Evolutionary conservation across 2,113 vertebrate genomes (phyloP).

Genomic region (Illadopsis cleaveri): DNA sequence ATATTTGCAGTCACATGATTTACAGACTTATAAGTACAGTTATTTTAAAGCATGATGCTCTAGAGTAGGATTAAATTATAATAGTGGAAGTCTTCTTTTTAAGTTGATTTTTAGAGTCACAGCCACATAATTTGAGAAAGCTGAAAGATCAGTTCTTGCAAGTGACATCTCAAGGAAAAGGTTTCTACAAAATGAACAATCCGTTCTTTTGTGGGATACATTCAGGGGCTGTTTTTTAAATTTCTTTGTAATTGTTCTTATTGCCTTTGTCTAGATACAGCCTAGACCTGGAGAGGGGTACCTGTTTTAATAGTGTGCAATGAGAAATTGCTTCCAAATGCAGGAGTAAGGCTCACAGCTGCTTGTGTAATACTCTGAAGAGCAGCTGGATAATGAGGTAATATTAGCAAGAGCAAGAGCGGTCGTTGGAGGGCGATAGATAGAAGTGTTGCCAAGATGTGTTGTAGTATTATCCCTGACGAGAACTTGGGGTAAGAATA

Average conservation of each 20-base stretch:
- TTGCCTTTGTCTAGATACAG: fast-evolving
- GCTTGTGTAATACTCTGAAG: background rate
- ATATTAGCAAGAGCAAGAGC: background rate
- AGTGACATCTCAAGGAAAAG: background rate
- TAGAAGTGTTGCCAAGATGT: background rate
- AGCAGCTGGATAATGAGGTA: background rate
- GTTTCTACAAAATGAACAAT: background rate
- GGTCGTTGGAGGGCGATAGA: background rate
- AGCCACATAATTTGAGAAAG: background rate
- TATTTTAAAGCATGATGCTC: background rate
- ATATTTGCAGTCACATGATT: background rate
- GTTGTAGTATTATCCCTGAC: background rate
- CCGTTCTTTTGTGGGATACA: background rate
- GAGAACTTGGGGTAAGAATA: background rate
- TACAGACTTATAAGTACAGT: background rate
- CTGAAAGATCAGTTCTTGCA: background rate
- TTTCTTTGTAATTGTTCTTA: background rate
- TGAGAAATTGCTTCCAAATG: background rate
- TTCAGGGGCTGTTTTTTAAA: background rate
- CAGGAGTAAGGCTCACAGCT: background rate
- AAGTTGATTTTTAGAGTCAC: background rate
- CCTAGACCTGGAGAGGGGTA: background rate
- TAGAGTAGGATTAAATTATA: background rate
- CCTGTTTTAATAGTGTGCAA: background rate
- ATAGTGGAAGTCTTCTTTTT: background rate